Evolutionary conservation across 2,888 invertebrate species (phyloP), one percentile per base, ranked within the genome.

Genomic region (Nomada lathburiana): DNA sequence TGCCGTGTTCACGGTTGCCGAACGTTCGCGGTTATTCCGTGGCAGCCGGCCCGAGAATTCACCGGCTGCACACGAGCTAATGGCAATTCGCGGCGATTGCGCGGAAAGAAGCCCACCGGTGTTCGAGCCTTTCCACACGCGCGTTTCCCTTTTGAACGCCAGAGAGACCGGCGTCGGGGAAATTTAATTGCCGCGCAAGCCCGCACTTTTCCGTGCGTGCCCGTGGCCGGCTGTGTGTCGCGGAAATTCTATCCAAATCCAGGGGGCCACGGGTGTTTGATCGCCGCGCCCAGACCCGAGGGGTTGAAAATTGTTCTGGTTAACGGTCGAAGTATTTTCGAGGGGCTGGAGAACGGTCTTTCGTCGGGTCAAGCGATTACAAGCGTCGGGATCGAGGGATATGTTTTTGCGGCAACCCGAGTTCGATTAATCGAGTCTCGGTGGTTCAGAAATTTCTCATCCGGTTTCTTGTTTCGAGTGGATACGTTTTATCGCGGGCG

Each of bases 1-100:
- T 79, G 70, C 55, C 59, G 65, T 60, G 20, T 50, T 53, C 64
- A 65, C 75, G 65, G 52, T 7, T 36, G 36, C 52, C 20, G 63
- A 69, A 71, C 79, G 80, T 76, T 72, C 77, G 70, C 18, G 65
- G 62, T 83, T 76, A 73, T 70, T 81, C 64, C 55, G 36, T 20
- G 57, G 50, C 55, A 44, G 50, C 36, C 68, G 57, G 50, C 18
- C 68, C 47, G 55, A 67, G 64, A 68, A 68, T 74, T 78, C 50
- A 16, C 53, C 42, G 20, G 16, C 47, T 29, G 53, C 55, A 26
- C 77, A 29, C 52, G 57, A 53, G 53, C 68, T 50, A 36, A 62
- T 50, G 36, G 62, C 68, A 68, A 78, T 75, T 78, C 60, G 57
- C 44, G 44, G 63, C 64, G 77, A 79, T 79, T 64, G 59, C 69